Percentiles rank a stretch among this genome's conserved stretches.
These are phyloP conservation scores for Phytoseiulus persimilis DNA, from an alignment of 2,888 invertebrate genomes.

Conservation along the genomic window DNA sequence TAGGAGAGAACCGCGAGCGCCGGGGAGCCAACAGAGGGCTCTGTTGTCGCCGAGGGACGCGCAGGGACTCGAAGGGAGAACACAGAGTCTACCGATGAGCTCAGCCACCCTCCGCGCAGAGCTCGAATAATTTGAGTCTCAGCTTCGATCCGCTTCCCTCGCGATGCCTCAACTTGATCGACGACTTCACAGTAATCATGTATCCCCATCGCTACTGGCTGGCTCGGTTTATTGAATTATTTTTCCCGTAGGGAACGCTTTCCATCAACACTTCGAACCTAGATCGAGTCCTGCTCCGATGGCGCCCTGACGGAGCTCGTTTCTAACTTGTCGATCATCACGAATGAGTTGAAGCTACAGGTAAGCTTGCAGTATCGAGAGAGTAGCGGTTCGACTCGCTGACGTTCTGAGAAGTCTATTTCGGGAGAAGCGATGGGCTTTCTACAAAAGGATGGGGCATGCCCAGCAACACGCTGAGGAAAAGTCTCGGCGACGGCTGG, in stretches of 20 bases:
- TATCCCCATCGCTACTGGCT: background rate
- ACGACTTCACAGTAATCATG: background rate
- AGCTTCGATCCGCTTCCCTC: no score
- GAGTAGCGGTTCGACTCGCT: background rate
- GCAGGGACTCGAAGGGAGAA: background rate
- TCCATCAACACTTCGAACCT: no score
- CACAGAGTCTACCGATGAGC: background rate
- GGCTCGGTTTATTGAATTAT: background rate
- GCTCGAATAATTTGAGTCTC: no score
- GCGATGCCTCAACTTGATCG: background rate
- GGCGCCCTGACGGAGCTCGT: background rate
- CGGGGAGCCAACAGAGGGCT: constrained; percentile 5
- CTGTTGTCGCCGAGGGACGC: background rate
- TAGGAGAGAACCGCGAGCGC: background rate
- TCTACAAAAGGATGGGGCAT: background rate
- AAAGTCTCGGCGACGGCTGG: background rate
- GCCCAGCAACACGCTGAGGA: background rate
- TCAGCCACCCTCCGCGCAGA: background rate
- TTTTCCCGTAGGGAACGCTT: no score
- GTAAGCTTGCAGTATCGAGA: background rate
- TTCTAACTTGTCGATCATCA: background rate
- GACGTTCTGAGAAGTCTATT: background rate
- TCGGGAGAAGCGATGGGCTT: background rate
- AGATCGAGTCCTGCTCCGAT: background rate
- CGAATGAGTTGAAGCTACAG: background rate